Base-by-base conservation (phyloP, 2,888 invertebrate species). In the Dendrolimus pini region DNA sequence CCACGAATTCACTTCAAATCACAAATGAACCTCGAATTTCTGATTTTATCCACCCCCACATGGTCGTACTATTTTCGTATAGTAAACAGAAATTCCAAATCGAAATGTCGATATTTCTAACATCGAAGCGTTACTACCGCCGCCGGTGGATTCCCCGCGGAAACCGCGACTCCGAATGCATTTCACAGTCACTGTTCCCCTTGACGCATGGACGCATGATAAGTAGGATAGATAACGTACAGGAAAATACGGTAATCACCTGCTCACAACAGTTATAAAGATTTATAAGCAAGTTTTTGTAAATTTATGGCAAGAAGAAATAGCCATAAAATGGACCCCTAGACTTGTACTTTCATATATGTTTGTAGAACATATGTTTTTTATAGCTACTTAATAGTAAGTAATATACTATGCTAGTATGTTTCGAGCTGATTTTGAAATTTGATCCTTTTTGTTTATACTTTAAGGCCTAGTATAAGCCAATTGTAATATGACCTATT, bases 201-300 rank as follows among this genome's bases (percentile, higher is more conserved):
- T 73, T 80, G 83, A 82, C 84, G 82, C 80, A 86, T 85, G 78
- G 80, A 77, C 78, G 79, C 77, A 77, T 79, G 80, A 77, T n/a
- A 82, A 83, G 82, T 76, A 67, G 74, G 73, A 76, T 78, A 64
- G 64, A 30, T 62, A 69, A 63, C 84, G 71, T 80, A 54, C 52
- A 82, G 77, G 86, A 80, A 69, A 67, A 64, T 62, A 61, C 71
- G 65, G 75, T 85, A 83, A 85, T 86, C 83, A 83, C 79, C 75
- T 77, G 75, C 78, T 75, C 47, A 30, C 30, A 30, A 30, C 30
- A 30, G 30, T 30, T 30, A 30, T 6, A 30, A 30, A 30, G 30
- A 30, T 30, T 30, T 30, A 30, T 30, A 30, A 30, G 6, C 6
- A 6, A 30, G 30, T 30, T 30, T 18, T 30, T 30, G 30, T 30